Conservation (phyloP, 2,113 vertebrate species). For the Mola mola region DNA sequence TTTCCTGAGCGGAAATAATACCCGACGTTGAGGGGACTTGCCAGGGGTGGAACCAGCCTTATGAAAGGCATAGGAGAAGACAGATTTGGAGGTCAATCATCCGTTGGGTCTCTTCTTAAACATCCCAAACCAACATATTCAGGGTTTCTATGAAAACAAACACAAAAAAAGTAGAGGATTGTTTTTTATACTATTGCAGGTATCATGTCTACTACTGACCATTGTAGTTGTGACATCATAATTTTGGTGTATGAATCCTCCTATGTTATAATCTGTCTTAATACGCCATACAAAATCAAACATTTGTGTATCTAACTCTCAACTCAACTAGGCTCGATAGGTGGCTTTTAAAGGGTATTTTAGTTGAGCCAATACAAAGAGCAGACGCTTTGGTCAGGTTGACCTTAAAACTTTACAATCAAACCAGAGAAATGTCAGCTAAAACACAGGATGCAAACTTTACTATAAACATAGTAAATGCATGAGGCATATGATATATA, state of each 20-base stretch:
- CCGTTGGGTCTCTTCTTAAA: conserved; percentile 45
- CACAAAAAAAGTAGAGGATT: conserved; percentile 44
- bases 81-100: conserved; percentile 38
- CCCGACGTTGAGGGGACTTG: conserved; percentile 24
- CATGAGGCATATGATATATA: no score
- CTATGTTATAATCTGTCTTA: neutral
- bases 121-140: conserved; percentile 47
- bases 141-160: conserved; percentile 54
- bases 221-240: conserved; percentile 22
- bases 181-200: conserved; percentile 28
- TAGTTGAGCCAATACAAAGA: no score
- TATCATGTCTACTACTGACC: conserved; percentile 41
- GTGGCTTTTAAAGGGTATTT: neutral
- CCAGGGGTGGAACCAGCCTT: conserved; percentile 43
- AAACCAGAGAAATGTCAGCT: no score
- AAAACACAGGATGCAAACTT: neutral
- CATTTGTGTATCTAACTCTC: neutral
- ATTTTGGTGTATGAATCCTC: neutral
- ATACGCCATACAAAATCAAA: no score
- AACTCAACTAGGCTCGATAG: neutral
- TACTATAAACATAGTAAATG: neutral
- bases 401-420: neutral
- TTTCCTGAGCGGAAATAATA: conserved; percentile 53
- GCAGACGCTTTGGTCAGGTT: no score
- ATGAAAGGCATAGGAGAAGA: conserved; percentile 30